Base-by-base conservation (phyloP, 2,113 vertebrate genomes). In the Origma solitaria region DNA sequence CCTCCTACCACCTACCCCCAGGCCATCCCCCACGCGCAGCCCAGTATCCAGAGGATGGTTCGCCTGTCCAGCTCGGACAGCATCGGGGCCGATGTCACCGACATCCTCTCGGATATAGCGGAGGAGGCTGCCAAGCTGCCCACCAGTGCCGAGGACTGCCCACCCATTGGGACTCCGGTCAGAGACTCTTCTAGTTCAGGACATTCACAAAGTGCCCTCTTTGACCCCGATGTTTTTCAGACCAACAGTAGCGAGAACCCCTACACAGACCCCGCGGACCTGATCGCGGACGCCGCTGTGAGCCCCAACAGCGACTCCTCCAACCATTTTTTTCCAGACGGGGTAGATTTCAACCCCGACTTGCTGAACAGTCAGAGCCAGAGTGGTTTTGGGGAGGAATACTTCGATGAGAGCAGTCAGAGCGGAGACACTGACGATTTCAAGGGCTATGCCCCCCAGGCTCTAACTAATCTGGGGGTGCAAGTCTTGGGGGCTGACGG, bases 101-200 rank as follows among this genome's bases (percentile, higher is more conserved):
- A 99, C 94, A 99, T 99, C 95, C 98, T 99, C 73, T 99, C 99
- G 7, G 99, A 99, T 87, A 98, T 99, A 93, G 99, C 99, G 2
- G 99, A 99, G 95, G 99, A 99, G 97, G 98, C 99, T 10, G 98
- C 98, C 77, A 99, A 99, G 96, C 97, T 98, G 16, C 98, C 98
- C 60, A 84, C 97, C 77, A 94, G 98, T 20, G 98, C 95, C 13
- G 99, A 99, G 65, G 99, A 99, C 83, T 99, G 98, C 24, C 99
- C 98, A 1, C 98, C 99, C 65, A 97, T 99, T 14, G 99, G 99
- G 17, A 99, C 99, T 35, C 99, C 99, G 8, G 98, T 99, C n/a
- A 98, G 99, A 64, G 99, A 99, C 97, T 99, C 99, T 25, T 99
- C 99, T 31, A 99, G 99, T 96, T 99, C 99, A 47, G 99, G 99